These are phyloP conservation scores for Frieseomelitta varia DNA, from an alignment of 1,140 invertebrate genomes.

Conservation along the genomic window DNA sequence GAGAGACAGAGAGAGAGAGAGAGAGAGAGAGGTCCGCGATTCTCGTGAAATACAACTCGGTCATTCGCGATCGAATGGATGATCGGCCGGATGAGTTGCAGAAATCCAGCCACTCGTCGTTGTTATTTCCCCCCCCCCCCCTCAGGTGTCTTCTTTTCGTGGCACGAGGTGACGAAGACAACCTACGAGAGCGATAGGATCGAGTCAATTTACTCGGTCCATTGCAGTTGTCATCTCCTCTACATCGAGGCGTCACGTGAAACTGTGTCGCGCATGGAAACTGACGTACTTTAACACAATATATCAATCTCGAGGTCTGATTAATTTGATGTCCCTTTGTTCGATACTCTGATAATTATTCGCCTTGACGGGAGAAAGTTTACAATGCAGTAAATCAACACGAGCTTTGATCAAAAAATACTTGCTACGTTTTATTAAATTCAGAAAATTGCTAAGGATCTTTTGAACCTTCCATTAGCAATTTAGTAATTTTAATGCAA, in stretches of 20 bases:
- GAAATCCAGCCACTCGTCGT: neutral
- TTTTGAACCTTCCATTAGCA: no score
- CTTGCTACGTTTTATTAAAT: no score
- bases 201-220: neutral
- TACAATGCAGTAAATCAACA: no score
- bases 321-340: neutral
- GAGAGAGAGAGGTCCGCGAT: neutral
- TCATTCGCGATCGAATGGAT: constrained; percentile 22
- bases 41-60: neutral
- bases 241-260: neutral
- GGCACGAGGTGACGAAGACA: neutral
- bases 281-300: neutral
- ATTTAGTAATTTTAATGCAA: no score
- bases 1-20: no score
- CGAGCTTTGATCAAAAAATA: no score
- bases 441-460: no score
- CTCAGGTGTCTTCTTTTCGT: no score
- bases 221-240: neutral
- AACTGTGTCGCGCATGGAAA: neutral
- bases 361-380: no score
- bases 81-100: constrained; percentile 18
- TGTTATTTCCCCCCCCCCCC: neutral
- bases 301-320: neutral
- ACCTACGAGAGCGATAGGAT: neutral
- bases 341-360: neutral